phyloP scores from a whole-genome alignment of 2,797 vertebrate genomes.

The Parambassis ranga region DNA sequence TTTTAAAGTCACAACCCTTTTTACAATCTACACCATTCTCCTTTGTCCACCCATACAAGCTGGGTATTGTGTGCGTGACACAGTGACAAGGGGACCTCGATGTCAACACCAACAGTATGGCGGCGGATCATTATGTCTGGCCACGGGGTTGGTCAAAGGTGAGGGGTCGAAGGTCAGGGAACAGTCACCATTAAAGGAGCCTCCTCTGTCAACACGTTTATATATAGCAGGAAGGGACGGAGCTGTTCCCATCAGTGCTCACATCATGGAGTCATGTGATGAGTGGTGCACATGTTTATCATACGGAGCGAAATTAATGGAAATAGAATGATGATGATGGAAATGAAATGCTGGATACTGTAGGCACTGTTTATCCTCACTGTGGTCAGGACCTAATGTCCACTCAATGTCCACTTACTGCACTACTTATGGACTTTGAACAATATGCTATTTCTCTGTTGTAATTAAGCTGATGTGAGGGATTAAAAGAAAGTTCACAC shows the following conservation, averaged over 20 bases:
- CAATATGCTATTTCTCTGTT: no score
- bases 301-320: slow-evolving; percentile 13
- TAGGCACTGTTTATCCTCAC: neutral
- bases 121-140: slow-evolving; percentile 62
- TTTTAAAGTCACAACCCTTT: slow-evolving; percentile 39
- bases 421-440: no score
- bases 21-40: slow-evolving; percentile 28
- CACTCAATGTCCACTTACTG: no score
- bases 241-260: slow-evolving; percentile 38
- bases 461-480: no score
- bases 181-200: slow-evolving; percentile 59
- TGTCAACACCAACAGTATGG: slow-evolving; percentile 59
- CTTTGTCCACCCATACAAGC: slow-evolving; percentile 60
- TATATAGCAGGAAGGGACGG: slow-evolving; percentile 57
- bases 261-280: slow-evolving; percentile 24
- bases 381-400: no score
- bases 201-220: slow-evolving; percentile 74
- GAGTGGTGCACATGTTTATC: slow-evolving; percentile 17
- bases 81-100: slow-evolving; percentile 56
- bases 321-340: slow-evolving; percentile 59
- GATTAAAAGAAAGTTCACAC: no score
- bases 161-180: slow-evolving; percentile 62
- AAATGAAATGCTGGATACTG: slow-evolving; percentile 25
- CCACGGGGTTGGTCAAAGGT: slow-evolving; percentile 54
- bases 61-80: slow-evolving; percentile 55